Conservation (phyloP, 1,140 invertebrate species). For the Octopus sinensis region DNA sequence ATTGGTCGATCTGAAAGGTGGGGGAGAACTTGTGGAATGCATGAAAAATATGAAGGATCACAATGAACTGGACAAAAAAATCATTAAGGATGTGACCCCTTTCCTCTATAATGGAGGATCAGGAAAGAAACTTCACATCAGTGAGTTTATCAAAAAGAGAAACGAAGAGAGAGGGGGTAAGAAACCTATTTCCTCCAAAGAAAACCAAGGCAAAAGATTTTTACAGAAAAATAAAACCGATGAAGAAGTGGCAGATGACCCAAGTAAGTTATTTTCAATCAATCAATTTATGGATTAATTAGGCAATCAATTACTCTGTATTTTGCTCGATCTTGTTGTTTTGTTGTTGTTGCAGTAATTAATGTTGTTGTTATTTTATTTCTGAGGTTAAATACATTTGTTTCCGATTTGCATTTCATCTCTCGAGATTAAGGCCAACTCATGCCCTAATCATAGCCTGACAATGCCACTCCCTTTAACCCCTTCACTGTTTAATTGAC, state of each 20-base stretch:
- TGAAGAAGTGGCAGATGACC: not conserved
- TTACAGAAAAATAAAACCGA: not conserved
- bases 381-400: too few species aligned
- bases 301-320: not conserved
- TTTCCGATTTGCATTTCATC: too few species aligned
- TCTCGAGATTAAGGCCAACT: too few species aligned
- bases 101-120: constrained; percentile 91
- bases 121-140: constrained; percentile 83
- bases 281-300: not conserved
- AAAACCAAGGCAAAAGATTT: not conserved
- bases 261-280: too few species aligned
- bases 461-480: too few species aligned
- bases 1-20: constrained; percentile 64
- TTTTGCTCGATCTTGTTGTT: not conserved
- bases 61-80: constrained; percentile 59
- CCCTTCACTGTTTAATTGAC: too few species aligned
- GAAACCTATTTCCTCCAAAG: not conserved
- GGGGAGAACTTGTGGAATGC: constrained; percentile 85
- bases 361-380: too few species aligned
- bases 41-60: constrained; percentile 86
- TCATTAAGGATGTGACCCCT: constrained; percentile 81
- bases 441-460: too few species aligned
- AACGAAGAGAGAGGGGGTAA: constrained; percentile 63
- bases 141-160: constrained; percentile 78
- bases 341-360: not conserved